Evolutionary conservation across 2,797 vertebrate species (phyloP).

Genomic region (Acanthurus leucopareius): DNA sequence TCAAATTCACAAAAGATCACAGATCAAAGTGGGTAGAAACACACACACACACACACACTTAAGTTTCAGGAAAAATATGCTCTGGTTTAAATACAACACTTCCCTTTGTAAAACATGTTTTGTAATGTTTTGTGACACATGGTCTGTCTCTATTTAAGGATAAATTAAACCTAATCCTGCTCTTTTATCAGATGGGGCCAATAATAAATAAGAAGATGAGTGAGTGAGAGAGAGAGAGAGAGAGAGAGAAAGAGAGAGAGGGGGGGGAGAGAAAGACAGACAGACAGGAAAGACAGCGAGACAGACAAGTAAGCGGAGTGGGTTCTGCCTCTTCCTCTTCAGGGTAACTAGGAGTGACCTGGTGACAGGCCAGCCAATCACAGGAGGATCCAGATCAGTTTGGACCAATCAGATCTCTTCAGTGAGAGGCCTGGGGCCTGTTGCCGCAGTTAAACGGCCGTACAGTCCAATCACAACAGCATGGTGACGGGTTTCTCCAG

Average conservation of each 20-base stretch:
- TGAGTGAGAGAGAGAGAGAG: conserved; percentile 17
- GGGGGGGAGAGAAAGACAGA: not conserved
- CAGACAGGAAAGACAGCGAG: conserved; percentile 30
- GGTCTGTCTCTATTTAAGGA: conserved; percentile 71
- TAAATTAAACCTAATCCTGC: conserved; percentile 73
- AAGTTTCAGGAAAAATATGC: conserved; percentile 25
- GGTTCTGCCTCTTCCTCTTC: conserved; percentile 64
- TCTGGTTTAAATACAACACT: conserved; percentile 79
- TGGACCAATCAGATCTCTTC: conserved; percentile 64
- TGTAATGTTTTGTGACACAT: conserved; percentile 71
- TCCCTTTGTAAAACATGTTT: conserved; percentile 79
- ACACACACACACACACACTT: conserved; percentile 30
- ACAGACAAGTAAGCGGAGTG: conserved; percentile 65
- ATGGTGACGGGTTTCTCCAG: conserved; percentile 96
- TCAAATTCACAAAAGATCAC: conserved; percentile 45
- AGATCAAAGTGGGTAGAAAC: conserved; percentile 34
- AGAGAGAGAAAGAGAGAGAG: not conserved
- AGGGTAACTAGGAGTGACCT: conserved; percentile 76
- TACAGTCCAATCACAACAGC: conserved; percentile 89
- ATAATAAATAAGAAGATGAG: conserved; percentile 77
- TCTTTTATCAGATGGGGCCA: conserved; percentile 73
- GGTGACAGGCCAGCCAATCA: conserved; percentile 60
- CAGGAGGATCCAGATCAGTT: conserved; percentile 41
- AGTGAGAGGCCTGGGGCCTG: conserved; percentile 57
- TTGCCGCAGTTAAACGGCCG: conserved; percentile 41